Evolutionary conservation across 2,888 invertebrate species (phyloP).

Genomic region (Epinotia brunnichana): DNA sequence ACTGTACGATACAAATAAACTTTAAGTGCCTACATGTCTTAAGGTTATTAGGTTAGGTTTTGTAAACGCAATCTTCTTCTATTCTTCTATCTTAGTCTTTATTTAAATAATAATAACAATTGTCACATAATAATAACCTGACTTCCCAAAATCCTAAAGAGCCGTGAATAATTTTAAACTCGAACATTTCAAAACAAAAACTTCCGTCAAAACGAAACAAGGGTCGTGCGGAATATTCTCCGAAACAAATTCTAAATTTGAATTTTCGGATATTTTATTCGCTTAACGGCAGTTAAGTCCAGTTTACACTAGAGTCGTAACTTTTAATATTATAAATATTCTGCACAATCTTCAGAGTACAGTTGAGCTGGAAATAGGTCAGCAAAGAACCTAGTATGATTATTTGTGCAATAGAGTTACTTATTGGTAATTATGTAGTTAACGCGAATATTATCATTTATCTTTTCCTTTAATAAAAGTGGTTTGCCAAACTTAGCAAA

Average conservation of each 20-base stretch:
- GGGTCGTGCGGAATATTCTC: conserved; percentile 28
- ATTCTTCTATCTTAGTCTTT: background rate
- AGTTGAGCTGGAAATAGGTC: background rate
- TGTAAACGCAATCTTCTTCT: too few species aligned
- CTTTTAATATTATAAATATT: background rate
- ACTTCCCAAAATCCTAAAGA: background rate
- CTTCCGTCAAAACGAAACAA: conserved; percentile 5
- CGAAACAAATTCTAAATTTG: conserved; percentile 38
- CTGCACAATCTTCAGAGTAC: background rate
- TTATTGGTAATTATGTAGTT: background rate
- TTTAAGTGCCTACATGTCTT: too few species aligned
- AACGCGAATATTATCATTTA: conserved; percentile 2
- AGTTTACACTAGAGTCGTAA: background rate
- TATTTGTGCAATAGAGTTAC: background rate
- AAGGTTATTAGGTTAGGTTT: too few species aligned
- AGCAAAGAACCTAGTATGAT: background rate
- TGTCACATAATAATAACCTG: background rate
- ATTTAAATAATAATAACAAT: background rate
- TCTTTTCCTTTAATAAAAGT: background rate
- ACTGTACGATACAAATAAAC: too few species aligned
- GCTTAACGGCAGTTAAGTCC: conserved; percentile 6
- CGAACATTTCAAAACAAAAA: conserved; percentile 26
- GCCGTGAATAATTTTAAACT: conserved; percentile 18
- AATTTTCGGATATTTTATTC: conserved; percentile 25
- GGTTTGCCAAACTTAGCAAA: background rate